A percentile compares a stretch with the other conserved stretches of the same genome.
phyloP scores from a whole-genome alignment of 2,888 invertebrate genomes.

The Apantesis nais region DNA sequence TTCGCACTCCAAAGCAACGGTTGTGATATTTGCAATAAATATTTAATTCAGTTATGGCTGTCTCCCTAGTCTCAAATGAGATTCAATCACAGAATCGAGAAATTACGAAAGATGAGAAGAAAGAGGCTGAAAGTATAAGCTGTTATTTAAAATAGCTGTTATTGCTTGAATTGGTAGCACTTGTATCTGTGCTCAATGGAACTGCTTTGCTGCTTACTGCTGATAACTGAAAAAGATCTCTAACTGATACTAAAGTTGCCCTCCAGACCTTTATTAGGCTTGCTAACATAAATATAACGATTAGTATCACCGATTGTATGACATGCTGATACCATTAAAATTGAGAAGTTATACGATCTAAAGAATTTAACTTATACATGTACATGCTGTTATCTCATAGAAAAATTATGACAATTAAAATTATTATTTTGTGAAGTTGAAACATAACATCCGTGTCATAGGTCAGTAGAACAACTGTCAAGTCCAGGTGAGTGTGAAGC shows the following conservation, averaged over 20 bases:
- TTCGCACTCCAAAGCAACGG: no score
- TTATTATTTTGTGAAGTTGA: neutral
- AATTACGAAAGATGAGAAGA: neutral
- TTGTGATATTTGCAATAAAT: neutral
- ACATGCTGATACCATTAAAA: no score
- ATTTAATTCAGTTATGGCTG: neutral
- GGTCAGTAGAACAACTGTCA: constrained; percentile 93
- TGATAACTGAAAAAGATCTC: no score
- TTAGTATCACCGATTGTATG: neutral
- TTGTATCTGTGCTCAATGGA: no score
- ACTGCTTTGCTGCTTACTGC: no score
- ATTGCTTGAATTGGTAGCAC: neutral
- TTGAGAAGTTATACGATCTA: neutral
- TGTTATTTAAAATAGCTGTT: neutral
- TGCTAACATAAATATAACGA: no score
- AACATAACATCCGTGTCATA: constrained; percentile 47
- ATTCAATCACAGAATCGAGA: neutral
- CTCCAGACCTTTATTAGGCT: no score
- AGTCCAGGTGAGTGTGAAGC: constrained; percentile 91
- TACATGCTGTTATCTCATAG: neutral
- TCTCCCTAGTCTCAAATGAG: neutral
- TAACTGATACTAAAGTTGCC: no score
- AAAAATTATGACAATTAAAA: neutral
- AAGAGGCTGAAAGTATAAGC: neutral
- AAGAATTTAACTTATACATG: neutral